These are phyloP conservation scores for Anhinga anhinga DNA, from an alignment of 2,113 vertebrate genomes.

Conservation along the genomic window DNA sequence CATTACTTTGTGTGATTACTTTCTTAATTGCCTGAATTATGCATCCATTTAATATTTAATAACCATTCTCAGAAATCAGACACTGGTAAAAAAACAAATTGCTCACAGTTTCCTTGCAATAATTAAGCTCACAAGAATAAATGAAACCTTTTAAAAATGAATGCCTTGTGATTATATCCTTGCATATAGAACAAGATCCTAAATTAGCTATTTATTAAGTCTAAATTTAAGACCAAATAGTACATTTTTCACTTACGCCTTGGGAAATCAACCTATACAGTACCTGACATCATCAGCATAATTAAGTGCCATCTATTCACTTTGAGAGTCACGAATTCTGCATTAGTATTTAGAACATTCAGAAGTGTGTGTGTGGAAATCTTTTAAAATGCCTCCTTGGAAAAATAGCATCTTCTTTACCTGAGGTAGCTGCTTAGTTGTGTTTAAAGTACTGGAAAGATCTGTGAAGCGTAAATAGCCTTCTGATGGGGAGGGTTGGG, in stretches of 20 bases:
- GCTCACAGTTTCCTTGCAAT: conserved; percentile 95
- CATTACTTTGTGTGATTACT: conserved; percentile 99
- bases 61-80: conserved; percentile 99
- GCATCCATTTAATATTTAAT: conserved; percentile 99
- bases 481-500: conserved; percentile 19
- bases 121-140: conserved; percentile 99
- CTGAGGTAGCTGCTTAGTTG: conserved; percentile 67
- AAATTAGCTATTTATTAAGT: conserved; percentile 99
- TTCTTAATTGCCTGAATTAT: conserved; percentile 99
- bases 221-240: conserved; percentile 92
- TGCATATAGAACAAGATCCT: conserved; percentile 91
- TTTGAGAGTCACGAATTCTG: conserved; percentile 70
- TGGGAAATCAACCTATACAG: conserved; percentile 90
- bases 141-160: conserved; percentile 97
- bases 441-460: conserved; percentile 71
- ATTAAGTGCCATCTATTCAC: conserved; percentile 79
- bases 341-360: conserved; percentile 76
- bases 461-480: conserved; percentile 65
- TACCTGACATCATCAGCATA: conserved; percentile 80
- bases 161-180: conserved; percentile 98
- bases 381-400: conserved; percentile 47
- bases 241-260: conserved; percentile 90
- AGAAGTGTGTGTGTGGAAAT: conserved; percentile 20
- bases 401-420: conserved; percentile 51
- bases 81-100: conserved; percentile 99